These are phyloP conservation scores for Hylia prasina DNA, from an alignment of 2,113 vertebrate species.

Conservation along the genomic window DNA sequence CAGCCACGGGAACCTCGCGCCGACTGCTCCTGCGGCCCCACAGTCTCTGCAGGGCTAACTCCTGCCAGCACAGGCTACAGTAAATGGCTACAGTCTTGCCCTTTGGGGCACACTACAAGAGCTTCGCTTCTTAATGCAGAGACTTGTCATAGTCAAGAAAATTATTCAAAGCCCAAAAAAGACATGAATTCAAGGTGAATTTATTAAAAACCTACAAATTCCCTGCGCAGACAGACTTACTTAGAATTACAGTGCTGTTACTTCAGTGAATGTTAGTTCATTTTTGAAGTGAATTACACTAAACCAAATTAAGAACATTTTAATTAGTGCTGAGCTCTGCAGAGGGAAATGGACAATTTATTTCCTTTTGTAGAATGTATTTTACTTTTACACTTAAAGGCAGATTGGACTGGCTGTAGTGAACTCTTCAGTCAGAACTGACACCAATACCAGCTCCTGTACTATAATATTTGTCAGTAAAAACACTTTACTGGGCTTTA, in stretches of 20 bases:
- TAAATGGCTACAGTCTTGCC: background rate
- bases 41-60: background rate
- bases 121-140: background rate
- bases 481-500: background rate
- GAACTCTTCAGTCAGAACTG: background rate
- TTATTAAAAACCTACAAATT: slow-evolving; percentile 1
- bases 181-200: background rate
- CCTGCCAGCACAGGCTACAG: background rate
- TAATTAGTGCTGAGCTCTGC: slow-evolving; percentile 15
- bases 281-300: slow-evolving; percentile 12
- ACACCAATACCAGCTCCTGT: background rate
- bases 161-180: background rate
- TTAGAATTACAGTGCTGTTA: background rate
- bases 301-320: slow-evolving; percentile 5
- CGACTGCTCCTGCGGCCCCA: background rate
- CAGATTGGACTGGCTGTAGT: background rate
- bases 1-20: accelerated
- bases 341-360: background rate
- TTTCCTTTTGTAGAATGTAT: background rate
- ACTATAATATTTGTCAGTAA: background rate
- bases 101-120: background rate
- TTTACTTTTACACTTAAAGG: background rate
- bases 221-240: background rate
- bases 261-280: background rate
- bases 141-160: background rate